Percentiles rank a stretch among this genome's conserved stretches.
Conservation (phyloP, 2,797 vertebrate species). For the Coregonus suidteri region DNA sequence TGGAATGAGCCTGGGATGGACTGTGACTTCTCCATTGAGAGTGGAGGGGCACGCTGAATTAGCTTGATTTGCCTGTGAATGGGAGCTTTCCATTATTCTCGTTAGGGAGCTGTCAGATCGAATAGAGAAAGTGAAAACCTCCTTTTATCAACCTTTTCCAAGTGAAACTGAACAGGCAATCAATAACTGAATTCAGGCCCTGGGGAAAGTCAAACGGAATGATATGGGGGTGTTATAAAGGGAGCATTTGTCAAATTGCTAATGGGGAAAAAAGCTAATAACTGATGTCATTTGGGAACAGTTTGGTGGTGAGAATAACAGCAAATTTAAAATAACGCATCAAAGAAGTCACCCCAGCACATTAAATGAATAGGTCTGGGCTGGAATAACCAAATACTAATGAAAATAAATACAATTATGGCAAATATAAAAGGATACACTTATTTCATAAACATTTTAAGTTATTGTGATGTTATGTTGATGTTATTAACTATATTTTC, state of each 20-base stretch:
- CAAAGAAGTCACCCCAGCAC: conserved; percentile 54
- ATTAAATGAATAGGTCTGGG: conserved; percentile 17
- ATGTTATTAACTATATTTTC: background rate
- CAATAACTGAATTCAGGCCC: conserved; percentile 93
- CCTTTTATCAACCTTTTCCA: conserved; percentile 98
- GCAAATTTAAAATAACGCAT: conserved; percentile 72
- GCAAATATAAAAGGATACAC: background rate
- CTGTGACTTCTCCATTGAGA: conserved; percentile 93
- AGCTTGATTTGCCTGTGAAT: conserved; percentile 99
- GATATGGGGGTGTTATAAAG: conserved; percentile 83
- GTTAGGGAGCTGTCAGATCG: conserved; percentile 99
- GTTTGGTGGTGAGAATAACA: conserved; percentile 73
- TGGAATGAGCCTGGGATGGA: conserved; percentile 93
- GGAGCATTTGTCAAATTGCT: conserved; percentile 87
- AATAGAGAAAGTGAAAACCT: conserved; percentile 98
- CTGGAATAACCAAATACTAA: background rate
- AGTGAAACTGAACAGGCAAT: conserved; percentile 94
- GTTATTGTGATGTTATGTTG: background rate
- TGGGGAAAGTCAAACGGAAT: conserved; percentile 97
- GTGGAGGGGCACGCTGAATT: conserved; percentile 97
- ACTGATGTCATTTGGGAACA: conserved; percentile 73
- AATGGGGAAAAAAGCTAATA: conserved; percentile 80
- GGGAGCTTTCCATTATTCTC: conserved; percentile 98
- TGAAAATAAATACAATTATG: background rate
- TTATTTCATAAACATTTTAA: background rate